A percentile compares a stretch with the other conserved stretches of the same genome.
phyloP scores from a whole-genome alignment of 2,113 vertebrate species.

The Mandrillus leucophaeus region DNA sequence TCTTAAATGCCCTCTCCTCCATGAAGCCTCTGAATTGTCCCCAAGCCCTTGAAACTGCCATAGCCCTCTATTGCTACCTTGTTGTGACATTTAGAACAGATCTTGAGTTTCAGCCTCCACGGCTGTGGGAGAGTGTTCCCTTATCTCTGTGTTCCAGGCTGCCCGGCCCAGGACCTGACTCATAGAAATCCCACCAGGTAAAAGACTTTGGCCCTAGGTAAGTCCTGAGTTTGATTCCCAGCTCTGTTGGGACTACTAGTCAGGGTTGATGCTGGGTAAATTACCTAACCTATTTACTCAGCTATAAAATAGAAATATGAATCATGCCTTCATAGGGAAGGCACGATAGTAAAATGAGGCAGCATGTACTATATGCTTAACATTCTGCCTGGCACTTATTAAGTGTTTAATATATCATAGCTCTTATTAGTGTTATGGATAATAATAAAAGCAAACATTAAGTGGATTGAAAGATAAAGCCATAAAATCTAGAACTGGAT shows the following conservation, averaged over 20 bases:
- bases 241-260: not conserved
- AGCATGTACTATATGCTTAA: rapidly evolving
- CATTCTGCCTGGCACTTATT: not conserved
- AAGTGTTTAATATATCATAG: not conserved
- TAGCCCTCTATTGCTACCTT: not conserved
- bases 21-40: not conserved
- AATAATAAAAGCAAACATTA: not conserved
- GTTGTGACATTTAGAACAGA: not conserved
- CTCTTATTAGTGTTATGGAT: not conserved
- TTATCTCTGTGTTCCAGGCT: not conserved
- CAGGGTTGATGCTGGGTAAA: not conserved
- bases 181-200: not conserved
- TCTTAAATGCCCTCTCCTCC: not conserved
- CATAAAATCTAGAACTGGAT: not conserved
- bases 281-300: not conserved
- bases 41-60: not conserved
- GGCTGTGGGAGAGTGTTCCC: not conserved
- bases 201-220: not conserved
- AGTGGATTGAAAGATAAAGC: not conserved
- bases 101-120: not conserved
- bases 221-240: not conserved
- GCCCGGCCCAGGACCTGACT: not conserved
- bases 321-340: not conserved
- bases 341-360: not conserved
- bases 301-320: not conserved